A percentile compares a stretch with the other conserved stretches of the same genome.
Evolutionary conservation across 2,888 invertebrate genomes (phyloP).

Genomic region (Idaea aversata): DNA sequence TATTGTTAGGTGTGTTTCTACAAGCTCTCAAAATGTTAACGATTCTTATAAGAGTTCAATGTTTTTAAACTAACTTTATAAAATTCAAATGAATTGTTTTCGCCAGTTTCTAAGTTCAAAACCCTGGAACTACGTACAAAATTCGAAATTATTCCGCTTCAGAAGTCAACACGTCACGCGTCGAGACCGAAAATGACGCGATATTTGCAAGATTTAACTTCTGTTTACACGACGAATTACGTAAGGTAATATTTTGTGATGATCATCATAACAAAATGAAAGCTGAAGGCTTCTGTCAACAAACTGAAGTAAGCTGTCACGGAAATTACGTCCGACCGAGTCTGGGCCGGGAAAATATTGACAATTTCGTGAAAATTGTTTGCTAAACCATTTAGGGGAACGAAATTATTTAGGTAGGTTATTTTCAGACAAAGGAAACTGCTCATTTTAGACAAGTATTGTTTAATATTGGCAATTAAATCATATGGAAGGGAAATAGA

Average conservation of each 20-base stretch:
- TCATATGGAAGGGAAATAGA: no score
- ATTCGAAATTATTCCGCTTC: neutral
- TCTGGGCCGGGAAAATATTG: neutral
- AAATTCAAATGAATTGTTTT: neutral
- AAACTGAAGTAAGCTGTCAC: neutral
- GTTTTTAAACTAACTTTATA: neutral
- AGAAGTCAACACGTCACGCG: neutral
- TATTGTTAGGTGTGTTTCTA: no score
- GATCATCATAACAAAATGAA: neutral
- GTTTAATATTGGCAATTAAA: no score
- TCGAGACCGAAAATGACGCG: neutral
- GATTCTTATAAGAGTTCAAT: no score
- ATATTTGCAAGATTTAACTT: neutral
- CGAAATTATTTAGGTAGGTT: no score
- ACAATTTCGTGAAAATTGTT: no score
- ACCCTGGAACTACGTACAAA: neutral
- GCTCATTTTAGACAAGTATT: no score
- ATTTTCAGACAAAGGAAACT: no score
- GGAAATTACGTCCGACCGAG: no score
- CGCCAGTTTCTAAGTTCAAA: neutral
- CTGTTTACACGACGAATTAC: neutral
- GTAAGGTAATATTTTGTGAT: neutral
- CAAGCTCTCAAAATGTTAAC: no score
- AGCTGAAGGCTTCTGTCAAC: neutral
- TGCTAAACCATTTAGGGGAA: no score